Conservation (phyloP, 1,140 invertebrate species). For the Bombus difficillimus region DNA sequence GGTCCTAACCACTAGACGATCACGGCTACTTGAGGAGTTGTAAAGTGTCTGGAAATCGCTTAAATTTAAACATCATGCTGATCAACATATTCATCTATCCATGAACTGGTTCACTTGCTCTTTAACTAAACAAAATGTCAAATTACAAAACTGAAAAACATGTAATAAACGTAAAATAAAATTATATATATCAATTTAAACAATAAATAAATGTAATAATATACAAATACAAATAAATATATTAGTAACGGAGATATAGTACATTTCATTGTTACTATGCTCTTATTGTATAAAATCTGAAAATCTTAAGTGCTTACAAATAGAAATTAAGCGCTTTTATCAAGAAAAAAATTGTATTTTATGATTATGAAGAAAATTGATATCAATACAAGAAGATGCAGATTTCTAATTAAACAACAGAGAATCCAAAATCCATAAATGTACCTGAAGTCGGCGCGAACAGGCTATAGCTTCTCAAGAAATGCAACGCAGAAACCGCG, state of each 20-base stretch:
- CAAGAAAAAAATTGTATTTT: background rate
- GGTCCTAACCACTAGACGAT: slow-evolving; percentile 93
- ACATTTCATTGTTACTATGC: background rate
- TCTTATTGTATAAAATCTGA: background rate
- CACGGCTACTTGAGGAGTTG: slow-evolving; percentile 84
- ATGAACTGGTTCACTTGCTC: background rate
- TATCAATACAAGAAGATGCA: no score
- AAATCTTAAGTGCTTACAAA: background rate
- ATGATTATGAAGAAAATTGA: background rate
- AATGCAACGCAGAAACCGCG: slow-evolving; percentile 74
- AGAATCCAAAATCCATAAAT: background rate
- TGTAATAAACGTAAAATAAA: background rate
- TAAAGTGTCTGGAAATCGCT: slow-evolving; percentile 80
- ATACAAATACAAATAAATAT: background rate
- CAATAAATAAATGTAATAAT: background rate
- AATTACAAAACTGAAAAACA: background rate
- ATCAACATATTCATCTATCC: slow-evolving; percentile 46
- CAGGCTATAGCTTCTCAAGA: slow-evolving; percentile 73
- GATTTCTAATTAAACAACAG: background rate
- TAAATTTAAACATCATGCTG: background rate
- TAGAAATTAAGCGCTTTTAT: background rate
- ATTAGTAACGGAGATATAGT: background rate
- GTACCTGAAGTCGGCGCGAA: slow-evolving; percentile 70
- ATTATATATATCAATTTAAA: background rate
- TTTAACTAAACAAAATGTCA: background rate